phyloP scores from a whole-genome alignment of 2,888 invertebrate genomes.

The Torymus tubicola region DNA sequence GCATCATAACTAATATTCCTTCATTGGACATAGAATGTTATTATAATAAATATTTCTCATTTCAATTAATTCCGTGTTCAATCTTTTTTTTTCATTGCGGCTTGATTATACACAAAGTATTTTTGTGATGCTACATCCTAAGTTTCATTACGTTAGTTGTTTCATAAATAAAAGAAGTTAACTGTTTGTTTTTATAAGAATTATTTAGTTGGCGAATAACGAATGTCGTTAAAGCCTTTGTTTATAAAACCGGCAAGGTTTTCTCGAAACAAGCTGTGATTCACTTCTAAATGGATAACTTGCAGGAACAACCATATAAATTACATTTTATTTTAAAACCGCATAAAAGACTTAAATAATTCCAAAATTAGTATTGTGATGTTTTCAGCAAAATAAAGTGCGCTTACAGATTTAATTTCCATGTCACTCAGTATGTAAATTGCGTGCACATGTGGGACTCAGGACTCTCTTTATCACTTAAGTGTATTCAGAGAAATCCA shows the following conservation, averaged over 20 bases:
- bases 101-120: not conserved
- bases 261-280: conserved; percentile 48
- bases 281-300: conserved; percentile 44
- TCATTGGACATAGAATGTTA: no score
- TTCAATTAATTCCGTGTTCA: no score
- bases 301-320: conserved; percentile 32
- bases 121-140: conserved; percentile 1
- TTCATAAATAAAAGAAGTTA: conserved; percentile 33
- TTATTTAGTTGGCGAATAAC: conserved; percentile 43
- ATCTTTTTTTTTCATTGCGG: no score
- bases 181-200: conserved; percentile 35
- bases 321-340: conserved; percentile 49
- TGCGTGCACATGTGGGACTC: not conserved
- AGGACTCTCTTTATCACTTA: not conserved
- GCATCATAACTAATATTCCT: no score
- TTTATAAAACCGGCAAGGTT: conserved; percentile 50
- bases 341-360: conserved; percentile 35
- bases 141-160: conserved; percentile 18
- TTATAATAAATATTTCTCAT: no score
- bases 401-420: conserved; percentile 25
- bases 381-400: conserved; percentile 23
- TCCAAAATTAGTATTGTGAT: conserved; percentile 47
- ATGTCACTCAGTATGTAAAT: not conserved
- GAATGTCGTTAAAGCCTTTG: conserved; percentile 42
- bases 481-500: conserved; percentile 1